Evolutionary conservation across 2,888 invertebrate genomes (phyloP), one percentile per base, ranked within the genome.

Genomic region (Tipula lateralis): DNA sequence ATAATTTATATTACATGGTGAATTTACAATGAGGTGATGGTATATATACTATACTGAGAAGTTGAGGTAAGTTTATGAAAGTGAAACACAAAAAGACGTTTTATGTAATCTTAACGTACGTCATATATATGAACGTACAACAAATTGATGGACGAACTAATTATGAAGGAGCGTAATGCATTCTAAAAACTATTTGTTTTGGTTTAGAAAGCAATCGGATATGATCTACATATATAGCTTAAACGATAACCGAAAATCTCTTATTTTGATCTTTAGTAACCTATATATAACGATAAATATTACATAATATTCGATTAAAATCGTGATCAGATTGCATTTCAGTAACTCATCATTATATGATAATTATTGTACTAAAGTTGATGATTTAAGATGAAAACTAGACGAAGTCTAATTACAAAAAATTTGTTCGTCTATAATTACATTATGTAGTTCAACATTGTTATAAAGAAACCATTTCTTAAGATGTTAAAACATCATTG

Each of bases 1-100:
- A n/a, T 66, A 66, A 66, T 66, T 66, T n/a, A n/a, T 66, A 66
- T 66, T 66, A 66, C 66, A 24, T 66, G 9, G 66, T 66, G 66
- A 66, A 66, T 66, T 24, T 9, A 66, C 66, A 66, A 66, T 66
- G 24, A 66, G 66, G 66, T 66, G 66, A 66, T 66, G 24, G 66
- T 66, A 66, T 24, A 24, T 9, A 66, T 24, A 9, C n/a, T 9
- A 24, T 24, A 66, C 66, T 66, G 6, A 66, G 66, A 66, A 66
- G 24, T 66, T 66, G 66, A 66, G 24, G 66, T 66, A 9, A 66
- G 12, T 66, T 66, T 66, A 66, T 66, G 66, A 66, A 66, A 66
- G 66, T 66, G 24, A 66, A 66, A 66, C 7, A 66, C 19, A 66
- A n/a, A 66, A 66, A 66, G 24, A 66, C 24, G 24, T 24, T 66